Evolutionary conservation across 2,888 invertebrate genomes (phyloP).

Genomic region (Trichopria drosophilae): DNA sequence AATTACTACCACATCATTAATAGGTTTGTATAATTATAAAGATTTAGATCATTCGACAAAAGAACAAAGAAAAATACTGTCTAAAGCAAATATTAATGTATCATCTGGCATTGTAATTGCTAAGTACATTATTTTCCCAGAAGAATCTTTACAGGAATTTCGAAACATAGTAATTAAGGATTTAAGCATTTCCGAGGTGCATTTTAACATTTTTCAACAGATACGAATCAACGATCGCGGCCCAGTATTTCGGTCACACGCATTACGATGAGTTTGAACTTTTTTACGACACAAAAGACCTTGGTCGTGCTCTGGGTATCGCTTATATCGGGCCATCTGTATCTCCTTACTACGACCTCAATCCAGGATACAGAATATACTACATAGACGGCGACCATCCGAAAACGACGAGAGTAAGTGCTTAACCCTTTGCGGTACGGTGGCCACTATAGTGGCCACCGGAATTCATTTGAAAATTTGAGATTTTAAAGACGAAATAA

Average conservation of each 20-base stretch:
- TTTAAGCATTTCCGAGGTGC: too few relatives aligned
- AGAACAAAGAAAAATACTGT: not conserved
- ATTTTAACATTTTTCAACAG: constrained; percentile 49
- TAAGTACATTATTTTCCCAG: too few relatives aligned
- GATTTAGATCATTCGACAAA: not conserved
- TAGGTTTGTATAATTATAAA: constrained; percentile 58
- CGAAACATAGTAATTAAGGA: too few relatives aligned
- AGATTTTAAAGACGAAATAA: too few relatives aligned
- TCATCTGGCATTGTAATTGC: too few relatives aligned
- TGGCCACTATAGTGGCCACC: too few relatives aligned
- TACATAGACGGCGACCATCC: constrained; percentile 92
- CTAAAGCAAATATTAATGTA: too few relatives aligned
- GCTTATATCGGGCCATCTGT: constrained; percentile 94
- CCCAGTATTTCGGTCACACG: constrained; percentile 93
- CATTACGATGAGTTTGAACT: constrained; percentile 93
- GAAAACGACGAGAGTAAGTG: constrained; percentile 74
- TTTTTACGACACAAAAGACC: constrained; percentile 83
- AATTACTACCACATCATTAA: constrained; percentile 90
- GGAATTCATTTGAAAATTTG: too few relatives aligned
- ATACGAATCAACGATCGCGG: constrained; percentile 85
- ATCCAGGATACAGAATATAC: constrained; percentile 95
- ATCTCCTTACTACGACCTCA: constrained; percentile 88
- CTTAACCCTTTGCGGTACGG: not conserved
- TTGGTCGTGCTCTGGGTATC: constrained; percentile 80
- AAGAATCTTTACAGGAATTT: too few relatives aligned